Evolutionary conservation across 2,888 invertebrate species (phyloP).

Genomic region (Dynastes maya): DNA sequence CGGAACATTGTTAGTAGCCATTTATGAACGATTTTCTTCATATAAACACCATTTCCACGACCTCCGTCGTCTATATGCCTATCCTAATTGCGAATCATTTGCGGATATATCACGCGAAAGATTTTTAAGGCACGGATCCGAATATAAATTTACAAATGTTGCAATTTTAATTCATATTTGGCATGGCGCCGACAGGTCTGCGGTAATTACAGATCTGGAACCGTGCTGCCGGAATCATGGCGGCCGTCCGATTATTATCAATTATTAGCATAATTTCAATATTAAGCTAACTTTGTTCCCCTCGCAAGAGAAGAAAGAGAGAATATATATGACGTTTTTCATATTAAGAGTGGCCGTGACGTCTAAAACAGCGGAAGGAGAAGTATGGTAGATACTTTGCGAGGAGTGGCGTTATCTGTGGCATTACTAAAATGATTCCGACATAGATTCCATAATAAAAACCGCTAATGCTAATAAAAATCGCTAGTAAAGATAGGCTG

Average conservation of each 20-base stretch:
- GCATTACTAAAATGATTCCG: background rate
- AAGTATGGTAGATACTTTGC: conserved; percentile 7
- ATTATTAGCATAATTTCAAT: conserved; percentile 53
- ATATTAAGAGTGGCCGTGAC: background rate
- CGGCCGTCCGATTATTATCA: conserved; percentile 50
- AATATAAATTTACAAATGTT: conserved; percentile 51
- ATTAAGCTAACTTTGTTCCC: conserved; percentile 49
- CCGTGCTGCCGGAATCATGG: conserved; percentile 47
- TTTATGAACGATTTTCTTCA: background rate
- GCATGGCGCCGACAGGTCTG: conserved; percentile 51
- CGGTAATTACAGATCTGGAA: conserved; percentile 50
- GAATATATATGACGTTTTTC: conserved; percentile 2
- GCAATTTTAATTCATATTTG: conserved; percentile 51
- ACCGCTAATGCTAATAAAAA: background rate
- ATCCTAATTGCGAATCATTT: conserved; percentile 19
- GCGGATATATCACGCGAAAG: conserved; percentile 25
- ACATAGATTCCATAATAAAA: background rate
- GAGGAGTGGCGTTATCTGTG: conserved; percentile 19
- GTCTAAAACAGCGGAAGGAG: background rate
- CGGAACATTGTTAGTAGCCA: too few relatives aligned
- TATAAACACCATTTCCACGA: background rate
- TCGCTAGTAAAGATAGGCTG: background rate
- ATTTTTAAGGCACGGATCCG: conserved; percentile 23
- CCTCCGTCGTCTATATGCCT: background rate
- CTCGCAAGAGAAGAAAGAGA: background rate